Conservation (phyloP, 2,113 vertebrate species). For the Lynx canadensis region DNA sequence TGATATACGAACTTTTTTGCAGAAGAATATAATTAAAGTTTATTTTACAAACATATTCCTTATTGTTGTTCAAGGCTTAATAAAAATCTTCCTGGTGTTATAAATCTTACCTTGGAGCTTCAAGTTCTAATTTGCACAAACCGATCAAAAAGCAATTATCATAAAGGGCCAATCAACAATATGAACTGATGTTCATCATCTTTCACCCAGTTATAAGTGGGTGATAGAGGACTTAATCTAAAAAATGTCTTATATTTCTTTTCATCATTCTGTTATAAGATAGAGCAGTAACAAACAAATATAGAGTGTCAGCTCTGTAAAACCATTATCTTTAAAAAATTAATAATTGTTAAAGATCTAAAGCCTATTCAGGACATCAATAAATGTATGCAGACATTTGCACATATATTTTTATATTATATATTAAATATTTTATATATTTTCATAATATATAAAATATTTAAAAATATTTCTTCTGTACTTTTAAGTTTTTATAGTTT, state of each 20-base stretch:
- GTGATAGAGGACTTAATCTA: slow-evolving; percentile 34
- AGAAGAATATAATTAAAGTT: slow-evolving; percentile 70
- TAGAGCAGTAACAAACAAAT: slow-evolving; percentile 15
- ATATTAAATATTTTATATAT: background rate
- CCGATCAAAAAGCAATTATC: slow-evolving; percentile 73
- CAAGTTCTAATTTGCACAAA: slow-evolving; percentile 59
- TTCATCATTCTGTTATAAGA: slow-evolving; percentile 12
- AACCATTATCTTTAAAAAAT: background rate
- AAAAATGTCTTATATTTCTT: slow-evolving; percentile 37
- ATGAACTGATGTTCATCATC: slow-evolving; percentile 51
- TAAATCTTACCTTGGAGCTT: slow-evolving; percentile 66
- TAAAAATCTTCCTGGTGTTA: slow-evolving; percentile 61
- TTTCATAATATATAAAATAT: slow-evolving; percentile 25
- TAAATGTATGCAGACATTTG: background rate
- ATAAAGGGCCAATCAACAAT: slow-evolving; percentile 47
- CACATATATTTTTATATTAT: slow-evolving; percentile 2
- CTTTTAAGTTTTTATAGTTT: too few species aligned
- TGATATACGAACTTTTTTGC: slow-evolving; percentile 53
- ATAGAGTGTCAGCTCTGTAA: background rate
- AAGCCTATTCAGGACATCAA: background rate
- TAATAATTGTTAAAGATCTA: background rate
- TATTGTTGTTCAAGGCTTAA: slow-evolving; percentile 49
- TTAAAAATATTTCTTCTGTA: background rate
- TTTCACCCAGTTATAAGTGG: background rate
- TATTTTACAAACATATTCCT: slow-evolving; percentile 39